These are phyloP conservation scores for Lanistes nyassanus DNA, from an alignment of 1,140 invertebrate species.

Conservation along the genomic window DNA sequence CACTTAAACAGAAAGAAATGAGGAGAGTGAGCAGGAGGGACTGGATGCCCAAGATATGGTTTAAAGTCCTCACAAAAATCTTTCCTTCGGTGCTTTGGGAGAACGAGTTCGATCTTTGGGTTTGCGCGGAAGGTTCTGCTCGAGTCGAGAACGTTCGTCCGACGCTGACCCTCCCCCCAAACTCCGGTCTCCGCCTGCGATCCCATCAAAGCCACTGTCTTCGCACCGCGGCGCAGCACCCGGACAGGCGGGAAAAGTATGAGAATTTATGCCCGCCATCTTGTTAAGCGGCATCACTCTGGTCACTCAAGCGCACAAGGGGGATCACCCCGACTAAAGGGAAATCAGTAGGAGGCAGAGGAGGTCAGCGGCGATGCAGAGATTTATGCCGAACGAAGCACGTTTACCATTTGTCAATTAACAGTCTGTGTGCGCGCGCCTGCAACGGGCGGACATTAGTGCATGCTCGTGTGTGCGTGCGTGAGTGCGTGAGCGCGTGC, in stretches of 20 bases:
- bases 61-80: no score
- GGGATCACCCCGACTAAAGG: conserved; percentile 18
- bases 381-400: not conserved
- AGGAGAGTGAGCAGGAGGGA: no score
- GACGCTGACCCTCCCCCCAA: not conserved
- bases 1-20: no score
- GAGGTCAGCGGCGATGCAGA: conserved; percentile 3
- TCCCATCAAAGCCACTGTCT: conserved; percentile 15
- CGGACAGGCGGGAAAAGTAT: conserved; percentile 19
- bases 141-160: not conserved
- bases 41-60: no score
- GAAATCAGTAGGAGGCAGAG: not conserved
- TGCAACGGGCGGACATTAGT: not conserved
- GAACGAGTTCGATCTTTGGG: no score
- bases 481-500: not conserved
- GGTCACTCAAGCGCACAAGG: conserved; percentile 16
- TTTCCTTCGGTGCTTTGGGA: no score
- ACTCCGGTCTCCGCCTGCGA: not conserved
- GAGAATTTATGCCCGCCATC: conserved; percentile 19
- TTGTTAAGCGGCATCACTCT: conserved; percentile 18
- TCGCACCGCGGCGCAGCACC: not conserved
- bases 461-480: not conserved
- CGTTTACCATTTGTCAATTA: no score
- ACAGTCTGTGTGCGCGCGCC: not conserved
- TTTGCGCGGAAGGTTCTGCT: no score